phyloP scores from a whole-genome alignment of 2,113 vertebrate genomes.

The Miniopterus natalensis region DNA sequence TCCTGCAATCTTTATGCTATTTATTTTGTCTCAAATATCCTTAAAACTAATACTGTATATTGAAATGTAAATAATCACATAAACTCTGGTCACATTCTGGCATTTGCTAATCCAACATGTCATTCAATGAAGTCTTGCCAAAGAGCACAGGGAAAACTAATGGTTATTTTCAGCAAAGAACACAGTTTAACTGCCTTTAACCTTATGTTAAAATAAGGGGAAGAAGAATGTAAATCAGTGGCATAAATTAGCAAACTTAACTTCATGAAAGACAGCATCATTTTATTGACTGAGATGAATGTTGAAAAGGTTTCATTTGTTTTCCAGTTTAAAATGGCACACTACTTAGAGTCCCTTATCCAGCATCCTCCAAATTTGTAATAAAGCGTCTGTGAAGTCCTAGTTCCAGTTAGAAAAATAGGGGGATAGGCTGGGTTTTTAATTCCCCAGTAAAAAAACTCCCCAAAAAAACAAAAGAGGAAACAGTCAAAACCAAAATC shows the following conservation, averaged over 20 bases:
- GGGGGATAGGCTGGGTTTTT: not conserved
- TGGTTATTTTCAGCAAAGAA: not conserved
- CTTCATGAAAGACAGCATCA: not conserved
- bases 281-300: not conserved
- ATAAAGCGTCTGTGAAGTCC: not conserved
- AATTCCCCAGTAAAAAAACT: not conserved
- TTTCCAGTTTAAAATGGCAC: not conserved
- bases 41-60: slow-evolving; percentile 10
- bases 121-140: not conserved
- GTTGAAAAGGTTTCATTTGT: not conserved
- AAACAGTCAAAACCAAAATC: not conserved
- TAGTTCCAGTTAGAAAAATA: not conserved
- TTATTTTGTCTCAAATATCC: not conserved
- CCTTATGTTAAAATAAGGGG: not conserved
- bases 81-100: not conserved
- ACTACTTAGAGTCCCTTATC: not conserved
- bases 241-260: not conserved
- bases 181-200: slow-evolving; percentile 13
- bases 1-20: not conserved
- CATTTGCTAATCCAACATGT: not conserved
- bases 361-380: not conserved
- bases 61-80: not conserved
- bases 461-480: not conserved
- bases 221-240: not conserved
- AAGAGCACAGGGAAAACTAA: not conserved